Conservation (phyloP, 2,797 vertebrate genomes). For the Onychomys leucogaster region DNA sequence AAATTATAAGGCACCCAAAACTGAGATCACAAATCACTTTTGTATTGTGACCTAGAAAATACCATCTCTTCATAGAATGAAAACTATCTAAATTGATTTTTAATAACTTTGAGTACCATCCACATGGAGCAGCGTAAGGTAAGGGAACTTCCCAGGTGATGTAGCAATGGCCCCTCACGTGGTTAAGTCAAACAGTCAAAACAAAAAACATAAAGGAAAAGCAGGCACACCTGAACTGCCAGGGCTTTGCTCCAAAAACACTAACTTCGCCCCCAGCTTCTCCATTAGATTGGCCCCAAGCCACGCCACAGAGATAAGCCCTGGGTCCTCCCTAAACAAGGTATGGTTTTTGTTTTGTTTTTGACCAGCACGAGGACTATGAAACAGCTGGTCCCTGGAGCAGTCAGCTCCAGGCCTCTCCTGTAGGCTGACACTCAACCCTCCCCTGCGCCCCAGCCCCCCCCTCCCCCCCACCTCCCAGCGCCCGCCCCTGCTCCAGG, state of each 20-base stretch:
- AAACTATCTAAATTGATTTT: constrained; percentile 57
- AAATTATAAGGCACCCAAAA: constrained; percentile 49
- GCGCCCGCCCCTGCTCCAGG: neutral
- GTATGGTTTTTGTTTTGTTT: neutral
- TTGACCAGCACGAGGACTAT: neutral
- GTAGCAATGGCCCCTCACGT: neutral
- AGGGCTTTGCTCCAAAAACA: neutral
- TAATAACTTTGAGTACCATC: neutral
- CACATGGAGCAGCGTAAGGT: neutral
- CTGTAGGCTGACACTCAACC: neutral
- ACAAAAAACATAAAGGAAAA: neutral
- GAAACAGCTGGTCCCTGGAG: neutral
- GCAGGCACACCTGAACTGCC: neutral
- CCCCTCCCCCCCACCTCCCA: neutral
- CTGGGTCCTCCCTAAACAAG: neutral
- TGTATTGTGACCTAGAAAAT: constrained; percentile 59
- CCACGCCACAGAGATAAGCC: neutral
- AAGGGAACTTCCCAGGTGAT: constrained; percentile 9
- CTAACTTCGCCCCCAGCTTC: neutral
- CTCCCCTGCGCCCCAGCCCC: too few relatives aligned
- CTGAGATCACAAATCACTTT: constrained; percentile 41
- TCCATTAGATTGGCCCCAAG: neutral
- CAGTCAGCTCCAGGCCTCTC: neutral
- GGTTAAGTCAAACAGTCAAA: constrained; percentile 41
- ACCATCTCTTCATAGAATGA: constrained; percentile 33